phyloP scores from a whole-genome alignment of 1,140 invertebrate genomes.

The Teleopsis dalmanni region DNA sequence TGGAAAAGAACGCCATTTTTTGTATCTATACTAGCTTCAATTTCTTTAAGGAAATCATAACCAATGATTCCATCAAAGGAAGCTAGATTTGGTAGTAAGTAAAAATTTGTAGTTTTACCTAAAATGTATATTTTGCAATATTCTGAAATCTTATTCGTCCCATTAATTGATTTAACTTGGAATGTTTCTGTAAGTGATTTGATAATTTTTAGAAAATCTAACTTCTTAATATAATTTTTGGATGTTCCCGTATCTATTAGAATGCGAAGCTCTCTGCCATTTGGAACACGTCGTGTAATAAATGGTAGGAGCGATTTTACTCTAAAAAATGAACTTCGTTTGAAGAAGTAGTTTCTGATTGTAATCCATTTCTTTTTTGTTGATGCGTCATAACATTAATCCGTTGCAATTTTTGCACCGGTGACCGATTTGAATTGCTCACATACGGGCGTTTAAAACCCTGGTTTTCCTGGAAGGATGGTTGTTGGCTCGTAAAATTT shows the following conservation, averaged over 20 bases:
- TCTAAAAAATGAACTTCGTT: too few species aligned
- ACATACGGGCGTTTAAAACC: too few species aligned
- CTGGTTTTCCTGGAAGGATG: too few species aligned
- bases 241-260: slow-evolving; percentile 3
- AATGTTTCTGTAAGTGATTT: not conserved
- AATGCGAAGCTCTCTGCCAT: slow-evolving; percentile 9
- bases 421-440: too few species aligned
- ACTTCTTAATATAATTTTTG: slow-evolving; percentile 3
- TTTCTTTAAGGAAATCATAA: slow-evolving; percentile 3
- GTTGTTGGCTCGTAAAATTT: too few species aligned
- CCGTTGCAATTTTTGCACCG: too few species aligned
- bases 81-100: slow-evolving; percentile 1
- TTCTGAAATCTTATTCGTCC: not conserved
- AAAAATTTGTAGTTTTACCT: slow-evolving; percentile 7
- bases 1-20: not conserved
- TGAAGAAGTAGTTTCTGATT: too few species aligned
- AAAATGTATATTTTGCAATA: slow-evolving; percentile 6
- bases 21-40: slow-evolving; percentile 1
- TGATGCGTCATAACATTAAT: too few species aligned
- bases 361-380: too few species aligned
- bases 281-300: too few species aligned
- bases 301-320: too few species aligned
- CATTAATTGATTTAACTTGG: slow-evolving; percentile 3
- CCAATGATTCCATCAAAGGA: slow-evolving; percentile 9
- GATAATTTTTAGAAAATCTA: not conserved